These are phyloP conservation scores for Pyrgilauda ruficollis DNA, from an alignment of 2,113 vertebrate species.

Conservation along the genomic window DNA sequence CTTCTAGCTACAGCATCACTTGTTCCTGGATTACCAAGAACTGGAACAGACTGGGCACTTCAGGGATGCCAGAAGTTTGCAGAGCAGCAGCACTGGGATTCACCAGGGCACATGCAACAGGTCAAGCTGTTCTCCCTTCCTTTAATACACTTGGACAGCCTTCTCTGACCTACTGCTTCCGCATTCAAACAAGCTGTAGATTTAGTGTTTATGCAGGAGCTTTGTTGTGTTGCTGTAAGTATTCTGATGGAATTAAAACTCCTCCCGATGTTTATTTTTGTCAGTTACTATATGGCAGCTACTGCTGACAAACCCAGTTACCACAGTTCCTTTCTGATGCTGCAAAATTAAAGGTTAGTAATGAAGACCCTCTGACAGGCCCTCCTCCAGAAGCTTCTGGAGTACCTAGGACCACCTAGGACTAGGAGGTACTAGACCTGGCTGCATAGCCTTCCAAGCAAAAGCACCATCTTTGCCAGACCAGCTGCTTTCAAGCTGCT, in stretches of 20 bases:
- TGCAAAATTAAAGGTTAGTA: background rate
- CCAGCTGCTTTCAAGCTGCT: background rate
- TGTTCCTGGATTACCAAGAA: background rate
- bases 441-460: background rate
- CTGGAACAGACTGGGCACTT: background rate
- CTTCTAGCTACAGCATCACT: background rate
- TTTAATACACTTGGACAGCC: background rate
- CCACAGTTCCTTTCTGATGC: background rate
- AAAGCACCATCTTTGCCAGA: background rate
- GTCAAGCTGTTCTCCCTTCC: fast-evolving
- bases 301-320: background rate
- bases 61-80: background rate
- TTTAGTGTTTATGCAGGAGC: background rate
- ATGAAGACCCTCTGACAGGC: fast-evolving
- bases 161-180: background rate
- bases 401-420: background rate
- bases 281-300: background rate
- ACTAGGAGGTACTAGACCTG: background rate
- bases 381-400: background rate
- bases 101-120: fast-evolving
- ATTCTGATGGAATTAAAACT: background rate
- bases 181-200: background rate
- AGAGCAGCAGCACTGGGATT: background rate
- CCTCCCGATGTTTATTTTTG: background rate
- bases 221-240: fast-evolving